Evolutionary conservation across 2,888 invertebrate genomes (phyloP), one percentile per base, ranked within the genome.

Genomic region (Drosophila diplacantha): DNA sequence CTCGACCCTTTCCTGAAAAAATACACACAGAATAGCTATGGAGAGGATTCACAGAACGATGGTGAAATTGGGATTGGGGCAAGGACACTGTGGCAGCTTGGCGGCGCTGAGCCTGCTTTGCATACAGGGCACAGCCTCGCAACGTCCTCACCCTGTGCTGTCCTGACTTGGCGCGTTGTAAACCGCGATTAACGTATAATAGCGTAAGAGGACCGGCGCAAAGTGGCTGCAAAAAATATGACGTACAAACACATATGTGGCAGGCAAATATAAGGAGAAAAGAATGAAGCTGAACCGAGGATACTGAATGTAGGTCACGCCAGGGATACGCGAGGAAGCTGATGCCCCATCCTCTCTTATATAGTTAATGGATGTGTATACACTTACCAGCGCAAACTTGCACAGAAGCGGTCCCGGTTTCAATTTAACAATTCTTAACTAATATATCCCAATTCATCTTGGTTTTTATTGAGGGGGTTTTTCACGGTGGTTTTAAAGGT

Each of bases 171-270:
- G 59, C 57, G 81, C 73, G 77, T 59, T 77, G 81, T 81, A 77
- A 78, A 78, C 81, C 77, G 73, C 77, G 81, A 78, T 77, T 81
- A 81, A 81, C 75, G 77, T 75, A 81, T 39, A 76, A 76, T 76
- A 65, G 76, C 81, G 68, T 64, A 75, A 74, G 68, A 64, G 74
- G 74, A 70, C 16, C 69, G 65, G 56, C 71, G 54, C 47, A 71
- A 68, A 71, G 66, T 53, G 50, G 52, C 55, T 34, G 62, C 44
- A 32, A 68, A 70, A 54, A 72, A 56, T 44, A 66, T 51, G 52
- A 22, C 50, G 37, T 54, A 41, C 26, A 20, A 41, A 63, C 44
- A 67, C 64, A 73, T 37, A 55, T 26, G 54, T 50, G 68, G 54
- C 62, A 34, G 22, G 20, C 59, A 54, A 47, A 57, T 35, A 66